A percentile compares a stretch with the other conserved stretches of the same genome.
Conservation (phyloP, 1,140 invertebrate genomes). For the Melitaea cinxia region DNA sequence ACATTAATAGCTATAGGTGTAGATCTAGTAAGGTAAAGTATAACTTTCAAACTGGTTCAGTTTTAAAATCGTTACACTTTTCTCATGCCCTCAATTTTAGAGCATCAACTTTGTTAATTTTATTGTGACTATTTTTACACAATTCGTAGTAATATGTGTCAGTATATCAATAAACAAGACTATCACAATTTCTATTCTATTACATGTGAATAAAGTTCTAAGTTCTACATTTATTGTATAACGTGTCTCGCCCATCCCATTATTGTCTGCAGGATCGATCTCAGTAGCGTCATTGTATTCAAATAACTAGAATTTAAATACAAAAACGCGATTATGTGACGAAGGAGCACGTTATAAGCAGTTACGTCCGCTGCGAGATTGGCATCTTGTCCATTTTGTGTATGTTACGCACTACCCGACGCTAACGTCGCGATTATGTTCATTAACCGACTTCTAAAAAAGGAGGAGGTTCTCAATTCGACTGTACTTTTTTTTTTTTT, state of each 20-base stretch:
- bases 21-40: no score
- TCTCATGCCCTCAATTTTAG: no score
- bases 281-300: constrained; percentile 79
- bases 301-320: constrained; percentile 77
- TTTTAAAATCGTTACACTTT: no score
- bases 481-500: no score
- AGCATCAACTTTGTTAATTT: no score
- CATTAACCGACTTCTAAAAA: no score
- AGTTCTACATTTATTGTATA: background rate
- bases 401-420: constrained; percentile 1
- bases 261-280: constrained; percentile 59
- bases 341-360: constrained; percentile 61
- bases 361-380: constrained; percentile 63
- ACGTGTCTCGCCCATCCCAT: constrained; percentile 63
- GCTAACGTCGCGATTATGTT: background rate
- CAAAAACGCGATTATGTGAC: constrained; percentile 78
- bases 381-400: constrained; percentile 48
- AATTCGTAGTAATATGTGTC: background rate
- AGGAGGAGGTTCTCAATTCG: no score
- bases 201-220: background rate
- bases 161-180: background rate
- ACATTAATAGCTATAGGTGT: no score
- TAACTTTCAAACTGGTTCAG: no score
- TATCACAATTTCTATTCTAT: constrained; percentile 7
- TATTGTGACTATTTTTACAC: no score